Evolutionary conservation across 2,113 vertebrate genomes (phyloP).

Genomic region (Hyperopisus bebe): DNA sequence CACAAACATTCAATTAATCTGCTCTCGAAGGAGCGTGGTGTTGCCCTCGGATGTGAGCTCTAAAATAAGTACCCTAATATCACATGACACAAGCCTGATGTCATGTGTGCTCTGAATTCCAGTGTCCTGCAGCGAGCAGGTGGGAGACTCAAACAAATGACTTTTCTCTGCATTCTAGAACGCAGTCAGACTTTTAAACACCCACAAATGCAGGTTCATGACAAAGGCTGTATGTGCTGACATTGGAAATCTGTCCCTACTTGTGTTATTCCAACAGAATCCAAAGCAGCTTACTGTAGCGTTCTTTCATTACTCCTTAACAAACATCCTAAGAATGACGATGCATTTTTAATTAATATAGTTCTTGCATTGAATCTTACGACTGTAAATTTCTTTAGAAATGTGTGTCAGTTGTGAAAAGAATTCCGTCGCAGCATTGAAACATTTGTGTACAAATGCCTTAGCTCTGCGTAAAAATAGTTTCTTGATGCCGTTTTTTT

Average conservation of each 20-base stretch:
- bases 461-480: background rate
- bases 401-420: background rate
- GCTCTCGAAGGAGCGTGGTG: background rate
- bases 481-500: background rate
- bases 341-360: background rate
- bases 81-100: background rate
- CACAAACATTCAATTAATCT: background rate
- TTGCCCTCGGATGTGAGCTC: background rate
- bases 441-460: background rate
- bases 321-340: background rate
- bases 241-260: background rate
- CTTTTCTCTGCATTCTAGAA: background rate
- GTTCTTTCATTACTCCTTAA: background rate
- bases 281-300: background rate
- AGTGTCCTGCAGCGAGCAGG: background rate
- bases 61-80: background rate
- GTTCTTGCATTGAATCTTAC: background rate
- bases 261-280: background rate
- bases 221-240: background rate
- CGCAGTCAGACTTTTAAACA: background rate
- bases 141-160: background rate
- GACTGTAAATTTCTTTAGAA: background rate
- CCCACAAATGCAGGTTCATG: background rate
- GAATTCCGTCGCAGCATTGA: background rate
- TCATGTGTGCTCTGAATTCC: background rate